phyloP scores from a whole-genome alignment of 2,797 vertebrate species.

The Leucoraja ocellata region DNA sequence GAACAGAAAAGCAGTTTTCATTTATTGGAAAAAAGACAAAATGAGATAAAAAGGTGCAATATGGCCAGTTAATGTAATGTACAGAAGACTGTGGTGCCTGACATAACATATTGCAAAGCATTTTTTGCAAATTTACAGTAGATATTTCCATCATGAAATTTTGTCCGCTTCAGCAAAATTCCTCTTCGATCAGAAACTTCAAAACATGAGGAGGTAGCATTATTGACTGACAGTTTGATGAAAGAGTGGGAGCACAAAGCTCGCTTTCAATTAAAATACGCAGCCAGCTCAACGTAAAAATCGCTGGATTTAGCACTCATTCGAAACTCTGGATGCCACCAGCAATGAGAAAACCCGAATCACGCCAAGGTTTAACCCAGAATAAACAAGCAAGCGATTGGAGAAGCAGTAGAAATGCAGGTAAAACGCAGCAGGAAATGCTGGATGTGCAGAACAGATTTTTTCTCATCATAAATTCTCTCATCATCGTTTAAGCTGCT shows the following conservation, averaged over 20 bases:
- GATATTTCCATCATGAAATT: background rate
- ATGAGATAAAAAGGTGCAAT: background rate
- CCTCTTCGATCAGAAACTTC: background rate
- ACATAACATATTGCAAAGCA: background rate
- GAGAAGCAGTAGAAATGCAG: background rate
- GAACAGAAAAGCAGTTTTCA: background rate
- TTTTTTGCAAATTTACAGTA: background rate
- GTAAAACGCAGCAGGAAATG: too few species aligned
- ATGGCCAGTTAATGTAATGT: background rate
- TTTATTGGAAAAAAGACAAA: background rate
- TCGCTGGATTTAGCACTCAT: background rate
- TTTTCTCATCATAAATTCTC: too few species aligned
- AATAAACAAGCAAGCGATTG: background rate
- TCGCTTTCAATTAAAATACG: background rate
- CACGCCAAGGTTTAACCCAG: background rate
- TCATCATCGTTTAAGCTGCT: too few species aligned
- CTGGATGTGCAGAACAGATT: too few species aligned
- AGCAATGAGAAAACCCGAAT: background rate
- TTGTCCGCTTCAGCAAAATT: background rate
- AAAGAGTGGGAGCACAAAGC: background rate
- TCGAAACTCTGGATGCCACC: background rate
- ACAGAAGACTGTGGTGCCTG: background rate
- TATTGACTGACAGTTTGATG: constrained; percentile 12
- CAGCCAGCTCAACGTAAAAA: background rate
- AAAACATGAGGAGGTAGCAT: background rate